phyloP scores from a whole-genome alignment of 2,113 vertebrate species.

The Phoxinus phoxinus region DNA sequence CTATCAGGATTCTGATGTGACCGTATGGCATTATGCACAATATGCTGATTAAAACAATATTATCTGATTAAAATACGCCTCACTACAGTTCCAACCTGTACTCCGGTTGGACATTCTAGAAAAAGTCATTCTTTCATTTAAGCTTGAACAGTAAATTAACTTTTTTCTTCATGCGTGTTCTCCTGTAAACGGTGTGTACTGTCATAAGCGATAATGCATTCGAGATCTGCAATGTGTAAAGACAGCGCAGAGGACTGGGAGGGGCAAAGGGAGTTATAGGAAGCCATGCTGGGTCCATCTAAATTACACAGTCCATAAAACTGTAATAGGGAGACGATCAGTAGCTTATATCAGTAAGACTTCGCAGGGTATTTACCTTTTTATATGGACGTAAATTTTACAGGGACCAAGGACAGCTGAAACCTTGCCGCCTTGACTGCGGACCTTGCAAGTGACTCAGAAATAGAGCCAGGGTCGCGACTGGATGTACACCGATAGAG shows the following conservation, averaged over 20 bases:
- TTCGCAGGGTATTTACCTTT: slow-evolving; percentile 75
- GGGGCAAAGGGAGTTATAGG: slow-evolving; percentile 46
- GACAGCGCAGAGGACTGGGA: slow-evolving; percentile 19
- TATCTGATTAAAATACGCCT: not conserved
- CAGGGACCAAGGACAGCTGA: slow-evolving; percentile 67
- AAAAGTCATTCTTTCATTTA: not conserved
- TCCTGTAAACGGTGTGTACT: not conserved
- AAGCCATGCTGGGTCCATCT: slow-evolving; percentile 64
- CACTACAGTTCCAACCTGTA: not conserved
- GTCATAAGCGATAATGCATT: slow-evolving; percentile 27
- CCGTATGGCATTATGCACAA: too few species aligned
- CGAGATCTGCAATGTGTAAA: slow-evolving; percentile 52
- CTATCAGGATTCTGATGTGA: not conserved
- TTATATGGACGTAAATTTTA: slow-evolving; percentile 77
- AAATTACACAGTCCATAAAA: slow-evolving; percentile 76
- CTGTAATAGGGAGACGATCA: slow-evolving; percentile 78
- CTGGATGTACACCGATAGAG: too few species aligned
- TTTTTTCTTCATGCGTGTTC: slow-evolving; percentile 8
- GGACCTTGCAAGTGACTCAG: slow-evolving; percentile 11
- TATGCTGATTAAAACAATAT: not conserved
- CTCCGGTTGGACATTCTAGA: not conserved
- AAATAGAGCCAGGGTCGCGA: slow-evolving; percentile 9
- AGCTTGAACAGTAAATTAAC: not conserved
- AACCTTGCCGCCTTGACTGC: slow-evolving; percentile 49
- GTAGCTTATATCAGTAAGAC: slow-evolving; percentile 73